These are phyloP conservation scores for Microplitis manilae DNA, from an alignment of 2,888 invertebrate genomes.

Conservation along the genomic window DNA sequence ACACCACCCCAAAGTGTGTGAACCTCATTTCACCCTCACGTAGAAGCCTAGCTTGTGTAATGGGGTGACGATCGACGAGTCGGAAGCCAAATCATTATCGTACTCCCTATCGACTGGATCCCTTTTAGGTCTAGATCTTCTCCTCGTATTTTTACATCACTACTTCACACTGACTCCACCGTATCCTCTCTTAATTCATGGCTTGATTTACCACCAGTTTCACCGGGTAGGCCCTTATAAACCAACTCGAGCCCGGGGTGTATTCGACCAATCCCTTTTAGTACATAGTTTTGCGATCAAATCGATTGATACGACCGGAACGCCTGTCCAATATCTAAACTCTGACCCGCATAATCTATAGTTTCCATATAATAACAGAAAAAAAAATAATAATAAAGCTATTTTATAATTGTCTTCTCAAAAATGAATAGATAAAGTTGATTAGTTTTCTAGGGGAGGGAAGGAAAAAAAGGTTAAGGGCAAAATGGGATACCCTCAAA, in stretches of 20 bases:
- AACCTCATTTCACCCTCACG: slow-evolving; percentile 43
- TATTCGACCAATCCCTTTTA: slow-evolving; percentile 55
- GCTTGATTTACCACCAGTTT: slow-evolving; percentile 54
- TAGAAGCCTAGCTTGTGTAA: slow-evolving; percentile 55
- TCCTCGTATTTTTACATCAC: slow-evolving; percentile 35
- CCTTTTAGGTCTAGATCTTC: slow-evolving; percentile 31
- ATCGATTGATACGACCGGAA: slow-evolving; percentile 49
- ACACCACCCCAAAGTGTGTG: slow-evolving; percentile 38
- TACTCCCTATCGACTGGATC: slow-evolving; percentile 36
- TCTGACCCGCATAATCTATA: slow-evolving; percentile 11
- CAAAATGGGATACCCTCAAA: not conserved
- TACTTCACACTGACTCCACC: slow-evolving; percentile 41
- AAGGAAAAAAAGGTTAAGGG: no score
- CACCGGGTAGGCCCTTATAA: slow-evolving; percentile 45
- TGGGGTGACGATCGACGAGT: slow-evolving; percentile 64
- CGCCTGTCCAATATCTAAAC: slow-evolving; percentile 41
- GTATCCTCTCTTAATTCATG: slow-evolving; percentile 38
- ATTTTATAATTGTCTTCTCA: slow-evolving; percentile 17
- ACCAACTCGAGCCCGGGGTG: slow-evolving; percentile 52
- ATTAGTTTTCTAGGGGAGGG: not conserved
- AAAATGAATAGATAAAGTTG: slow-evolving; percentile 45
- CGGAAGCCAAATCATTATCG: slow-evolving; percentile 53
- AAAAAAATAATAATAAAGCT: not conserved
- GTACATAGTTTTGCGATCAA: slow-evolving; percentile 58
- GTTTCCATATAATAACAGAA: not conserved